These are phyloP conservation scores for Forficula auricularia DNA, from an alignment of 1,140 invertebrate genomes.

Conservation along the genomic window DNA sequence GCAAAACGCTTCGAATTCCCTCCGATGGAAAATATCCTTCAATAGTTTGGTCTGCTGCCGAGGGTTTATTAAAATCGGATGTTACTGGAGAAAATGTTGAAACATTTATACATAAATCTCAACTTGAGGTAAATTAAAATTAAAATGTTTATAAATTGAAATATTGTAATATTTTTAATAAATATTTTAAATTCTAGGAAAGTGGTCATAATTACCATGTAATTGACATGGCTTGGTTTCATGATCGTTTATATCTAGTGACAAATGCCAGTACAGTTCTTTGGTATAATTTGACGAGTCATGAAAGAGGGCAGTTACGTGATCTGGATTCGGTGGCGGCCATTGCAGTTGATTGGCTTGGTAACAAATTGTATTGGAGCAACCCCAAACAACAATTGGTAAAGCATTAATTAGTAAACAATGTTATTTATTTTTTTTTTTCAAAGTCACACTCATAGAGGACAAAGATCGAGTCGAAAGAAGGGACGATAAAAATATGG, in stretches of 20 bases:
- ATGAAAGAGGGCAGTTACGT: constrained; percentile 31
- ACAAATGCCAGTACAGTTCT: constrained; percentile 52
- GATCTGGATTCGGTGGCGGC: constrained; percentile 53
- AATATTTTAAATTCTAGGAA: background rate
- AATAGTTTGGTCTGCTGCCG: constrained; percentile 50
- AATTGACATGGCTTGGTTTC: constrained; percentile 47
- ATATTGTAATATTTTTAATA: background rate
- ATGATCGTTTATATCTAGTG: constrained; percentile 50
- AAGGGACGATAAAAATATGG: too few relatives aligned
- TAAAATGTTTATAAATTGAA: background rate
- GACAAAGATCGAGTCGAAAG: too few relatives aligned
- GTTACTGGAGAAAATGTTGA: constrained; percentile 50
- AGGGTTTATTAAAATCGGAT: constrained; percentile 52
- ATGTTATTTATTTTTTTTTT: background rate
- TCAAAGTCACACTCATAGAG: too few relatives aligned
- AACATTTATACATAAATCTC: constrained; percentile 39
- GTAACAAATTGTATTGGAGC: constrained; percentile 75
- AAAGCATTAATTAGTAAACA: too few relatives aligned
- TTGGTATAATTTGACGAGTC: constrained; percentile 46
- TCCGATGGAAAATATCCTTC: constrained; percentile 31
- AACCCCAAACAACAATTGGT: constrained; percentile 64
- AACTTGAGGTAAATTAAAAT: constrained; percentile 19
- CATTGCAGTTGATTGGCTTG: constrained; percentile 76
- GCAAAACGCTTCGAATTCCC: constrained; percentile 38
- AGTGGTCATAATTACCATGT: constrained; percentile 31